Percentiles rank a stretch among this genome's conserved stretches.
Conservation (phyloP, 2,888 invertebrate species). For the Hirtodrosophila trivittata region DNA sequence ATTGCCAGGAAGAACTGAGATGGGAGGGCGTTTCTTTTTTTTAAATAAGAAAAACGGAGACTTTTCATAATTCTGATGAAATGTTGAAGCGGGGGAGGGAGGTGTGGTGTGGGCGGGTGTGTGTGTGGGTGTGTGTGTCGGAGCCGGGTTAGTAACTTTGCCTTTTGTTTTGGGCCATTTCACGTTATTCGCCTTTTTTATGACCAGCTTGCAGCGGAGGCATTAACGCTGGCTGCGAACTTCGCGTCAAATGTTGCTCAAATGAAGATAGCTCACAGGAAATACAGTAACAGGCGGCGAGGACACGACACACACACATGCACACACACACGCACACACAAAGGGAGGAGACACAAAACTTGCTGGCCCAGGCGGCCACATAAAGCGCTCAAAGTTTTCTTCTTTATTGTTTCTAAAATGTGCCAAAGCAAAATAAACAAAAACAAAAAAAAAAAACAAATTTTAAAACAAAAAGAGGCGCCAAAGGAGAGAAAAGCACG, state of each 20-base stretch:
- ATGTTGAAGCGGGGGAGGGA: constrained; percentile 10
- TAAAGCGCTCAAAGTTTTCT: constrained; percentile 71
- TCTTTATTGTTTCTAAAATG: constrained; percentile 76
- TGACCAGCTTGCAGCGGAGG: constrained; percentile 35
- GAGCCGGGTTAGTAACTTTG: constrained; percentile 35
- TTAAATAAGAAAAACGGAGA: constrained; percentile 4
- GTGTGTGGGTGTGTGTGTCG: neutral
- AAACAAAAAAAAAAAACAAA: constrained; percentile 3
- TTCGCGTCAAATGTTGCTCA: constrained; percentile 27
- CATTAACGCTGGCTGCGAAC: constrained; percentile 24
- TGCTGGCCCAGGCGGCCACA: constrained; percentile 34
- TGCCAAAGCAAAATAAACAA: constrained; percentile 72
- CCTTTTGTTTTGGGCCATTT: constrained; percentile 50
- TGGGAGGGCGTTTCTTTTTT: too few relatives aligned
- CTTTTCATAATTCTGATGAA: constrained; percentile 50
- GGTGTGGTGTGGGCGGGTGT: neutral
- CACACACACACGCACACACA: neutral
- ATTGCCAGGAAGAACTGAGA: constrained; percentile 6
- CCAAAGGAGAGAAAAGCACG: constrained; percentile 10
- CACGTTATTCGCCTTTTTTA: constrained; percentile 63
- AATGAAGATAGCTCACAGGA: constrained; percentile 55
- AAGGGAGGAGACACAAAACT: constrained; percentile 10
- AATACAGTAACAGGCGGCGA: constrained; percentile 8
- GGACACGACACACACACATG: neutral
- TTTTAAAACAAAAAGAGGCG: constrained; percentile 9